Evolutionary conservation across 2,797 vertebrate species (phyloP).

Genomic region (Mycteria americana): DNA sequence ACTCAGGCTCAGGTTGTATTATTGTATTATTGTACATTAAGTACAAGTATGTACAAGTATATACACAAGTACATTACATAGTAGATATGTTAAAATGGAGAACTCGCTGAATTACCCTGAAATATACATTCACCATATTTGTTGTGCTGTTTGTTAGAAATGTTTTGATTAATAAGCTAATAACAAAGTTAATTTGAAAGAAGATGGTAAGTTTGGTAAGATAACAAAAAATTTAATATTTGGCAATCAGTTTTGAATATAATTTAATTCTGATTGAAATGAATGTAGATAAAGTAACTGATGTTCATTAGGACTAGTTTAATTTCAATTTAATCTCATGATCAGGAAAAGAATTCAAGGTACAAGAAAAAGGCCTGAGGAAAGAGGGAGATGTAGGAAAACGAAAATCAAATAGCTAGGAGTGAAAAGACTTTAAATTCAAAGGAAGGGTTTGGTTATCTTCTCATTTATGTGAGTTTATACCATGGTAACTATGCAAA

Average conservation of each 20-base stretch:
- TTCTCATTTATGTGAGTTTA: background rate
- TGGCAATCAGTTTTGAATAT: background rate
- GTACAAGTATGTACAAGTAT: background rate
- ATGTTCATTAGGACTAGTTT: background rate
- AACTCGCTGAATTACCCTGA: background rate
- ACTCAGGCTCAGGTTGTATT: background rate
- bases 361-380: background rate
- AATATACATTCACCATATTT: background rate
- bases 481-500: background rate
- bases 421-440: background rate
- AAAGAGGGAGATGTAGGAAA: background rate
- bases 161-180: background rate
- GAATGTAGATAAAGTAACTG: background rate
- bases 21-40: background rate
- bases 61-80: background rate
- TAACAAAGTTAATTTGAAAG: background rate
- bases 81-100: background rate
- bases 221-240: background rate
- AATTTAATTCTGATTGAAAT: background rate
- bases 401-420: background rate
- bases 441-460: background rate
- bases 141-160: background rate
- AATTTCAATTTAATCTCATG: background rate
- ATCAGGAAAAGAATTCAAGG: background rate
- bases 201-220: background rate